Percentiles rank a stretch among this genome's conserved stretches.
phyloP scores from a whole-genome alignment of 2,113 vertebrate genomes.

The Pomatorhinus ruficollis region DNA sequence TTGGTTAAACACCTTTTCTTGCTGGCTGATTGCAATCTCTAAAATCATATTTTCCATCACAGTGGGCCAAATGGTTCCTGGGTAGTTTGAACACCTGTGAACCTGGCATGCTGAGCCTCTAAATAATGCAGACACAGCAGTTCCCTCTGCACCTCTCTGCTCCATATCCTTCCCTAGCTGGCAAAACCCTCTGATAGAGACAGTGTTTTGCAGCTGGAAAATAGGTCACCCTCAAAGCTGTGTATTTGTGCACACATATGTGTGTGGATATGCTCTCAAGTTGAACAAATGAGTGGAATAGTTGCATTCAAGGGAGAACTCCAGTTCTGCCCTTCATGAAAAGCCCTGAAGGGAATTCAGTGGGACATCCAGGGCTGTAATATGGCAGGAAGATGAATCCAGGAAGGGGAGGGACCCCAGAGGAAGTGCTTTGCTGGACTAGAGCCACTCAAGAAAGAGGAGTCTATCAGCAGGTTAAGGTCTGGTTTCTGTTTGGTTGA shows the following conservation, averaged over 20 bases:
- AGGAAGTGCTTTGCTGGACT: neutral
- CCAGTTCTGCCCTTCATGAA: neutral
- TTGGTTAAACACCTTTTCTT: neutral
- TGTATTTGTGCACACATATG: neutral
- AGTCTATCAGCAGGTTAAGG: neutral
- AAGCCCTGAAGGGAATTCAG: neutral
- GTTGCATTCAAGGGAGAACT: neutral
- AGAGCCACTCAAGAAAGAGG: neutral
- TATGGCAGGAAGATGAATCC: neutral
- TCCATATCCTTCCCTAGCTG: neutral
- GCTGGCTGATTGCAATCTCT: neutral
- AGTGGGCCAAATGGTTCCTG: constrained; percentile 16
- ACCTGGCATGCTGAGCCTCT: neutral
- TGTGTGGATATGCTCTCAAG: neutral
- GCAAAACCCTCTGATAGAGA: neutral
- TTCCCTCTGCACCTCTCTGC: neutral
- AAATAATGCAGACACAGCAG: constrained; percentile 34
- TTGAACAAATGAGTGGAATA: neutral
- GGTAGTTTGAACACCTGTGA: constrained; percentile 56
- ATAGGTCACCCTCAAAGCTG: constrained; percentile 8
- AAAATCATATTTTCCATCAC: constrained; percentile 21
- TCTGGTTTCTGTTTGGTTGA: neutral
- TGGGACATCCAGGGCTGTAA: neutral
- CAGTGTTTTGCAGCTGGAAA: constrained; percentile 30
- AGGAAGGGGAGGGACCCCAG: neutral